Evolutionary conservation across 1,140 invertebrate genomes (phyloP).

Genomic region (Pseudobourletiella spinata): DNA sequence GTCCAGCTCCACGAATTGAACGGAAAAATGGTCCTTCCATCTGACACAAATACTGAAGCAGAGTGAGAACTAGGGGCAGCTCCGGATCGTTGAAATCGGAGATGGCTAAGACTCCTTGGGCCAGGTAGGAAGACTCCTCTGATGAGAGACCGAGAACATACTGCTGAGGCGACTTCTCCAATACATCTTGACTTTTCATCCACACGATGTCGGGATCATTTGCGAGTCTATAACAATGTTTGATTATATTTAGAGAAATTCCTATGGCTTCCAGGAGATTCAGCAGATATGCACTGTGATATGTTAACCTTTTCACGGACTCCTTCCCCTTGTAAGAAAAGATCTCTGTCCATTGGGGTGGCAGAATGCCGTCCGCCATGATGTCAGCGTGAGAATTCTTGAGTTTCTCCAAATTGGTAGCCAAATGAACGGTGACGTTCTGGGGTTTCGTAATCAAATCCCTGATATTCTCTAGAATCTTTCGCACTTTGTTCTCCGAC

Average conservation of each 20-base stretch:
- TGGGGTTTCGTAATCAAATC: constrained; percentile 49
- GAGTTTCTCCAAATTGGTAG: constrained; percentile 58
- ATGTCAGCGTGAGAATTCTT: constrained; percentile 38
- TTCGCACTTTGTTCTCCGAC: constrained; percentile 43
- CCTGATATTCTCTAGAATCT: constrained; percentile 53
- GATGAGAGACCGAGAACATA: constrained; percentile 68
- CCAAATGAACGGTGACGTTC: constrained; percentile 59
- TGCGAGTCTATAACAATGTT: constrained; percentile 42
- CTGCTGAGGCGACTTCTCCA: constrained; percentile 39
- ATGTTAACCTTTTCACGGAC: constrained; percentile 11
- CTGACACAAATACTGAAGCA: constrained; percentile 77
- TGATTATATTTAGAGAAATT: not conserved
- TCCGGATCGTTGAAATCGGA: constrained; percentile 54
- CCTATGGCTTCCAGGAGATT: too few species aligned
- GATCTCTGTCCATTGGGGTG: constrained; percentile 7
- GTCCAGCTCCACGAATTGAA: constrained; percentile 68
- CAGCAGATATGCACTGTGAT: too few species aligned
- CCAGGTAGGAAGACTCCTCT: constrained; percentile 67
- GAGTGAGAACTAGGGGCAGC: constrained; percentile 62
- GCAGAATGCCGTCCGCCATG: constrained; percentile 36
- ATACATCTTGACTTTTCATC: constrained; percentile 24
- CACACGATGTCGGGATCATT: constrained; percentile 47
- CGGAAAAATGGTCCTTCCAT: constrained; percentile 83
- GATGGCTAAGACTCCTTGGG: constrained; percentile 56
- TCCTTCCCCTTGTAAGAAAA: constrained; percentile 9